These are phyloP conservation scores for Brienomyrus longianalis DNA, from an alignment of 2,113 vertebrate genomes.

Conservation along the genomic window DNA sequence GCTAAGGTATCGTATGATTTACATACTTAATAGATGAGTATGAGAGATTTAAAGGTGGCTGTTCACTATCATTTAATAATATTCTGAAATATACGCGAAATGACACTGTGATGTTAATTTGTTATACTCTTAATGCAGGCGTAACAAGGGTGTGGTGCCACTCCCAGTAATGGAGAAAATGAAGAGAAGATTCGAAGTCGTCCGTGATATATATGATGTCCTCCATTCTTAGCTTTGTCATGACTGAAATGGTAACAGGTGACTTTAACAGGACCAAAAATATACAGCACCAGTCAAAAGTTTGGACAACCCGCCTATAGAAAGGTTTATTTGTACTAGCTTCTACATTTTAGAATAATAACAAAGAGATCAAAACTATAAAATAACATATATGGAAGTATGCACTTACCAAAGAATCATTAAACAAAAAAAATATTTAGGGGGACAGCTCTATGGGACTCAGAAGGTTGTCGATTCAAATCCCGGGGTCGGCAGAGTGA, in stretches of 20 bases:
- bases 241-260: neutral
- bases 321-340: neutral
- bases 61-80: neutral
- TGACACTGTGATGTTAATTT: neutral
- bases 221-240: neutral
- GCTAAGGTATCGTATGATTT: neutral
- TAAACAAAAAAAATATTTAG: neutral
- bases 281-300: neutral
- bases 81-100: neutral
- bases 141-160: neutral
- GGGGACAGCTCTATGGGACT: neutral
- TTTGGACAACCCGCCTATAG: neutral
- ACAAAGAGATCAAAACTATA: neutral
- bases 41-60: neutral
- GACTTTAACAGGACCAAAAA: neutral
- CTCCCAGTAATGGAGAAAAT: neutral
- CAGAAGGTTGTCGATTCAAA: neutral
- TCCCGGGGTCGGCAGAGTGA: neutral
- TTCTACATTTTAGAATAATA: neutral
- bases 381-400: neutral
- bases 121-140: neutral
- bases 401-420: neutral
- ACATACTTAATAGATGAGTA: neutral
- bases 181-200: neutral
- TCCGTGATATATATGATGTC: neutral